phyloP scores from a whole-genome alignment of 2,113 vertebrate species.

The Dasyornis broadbenti region DNA sequence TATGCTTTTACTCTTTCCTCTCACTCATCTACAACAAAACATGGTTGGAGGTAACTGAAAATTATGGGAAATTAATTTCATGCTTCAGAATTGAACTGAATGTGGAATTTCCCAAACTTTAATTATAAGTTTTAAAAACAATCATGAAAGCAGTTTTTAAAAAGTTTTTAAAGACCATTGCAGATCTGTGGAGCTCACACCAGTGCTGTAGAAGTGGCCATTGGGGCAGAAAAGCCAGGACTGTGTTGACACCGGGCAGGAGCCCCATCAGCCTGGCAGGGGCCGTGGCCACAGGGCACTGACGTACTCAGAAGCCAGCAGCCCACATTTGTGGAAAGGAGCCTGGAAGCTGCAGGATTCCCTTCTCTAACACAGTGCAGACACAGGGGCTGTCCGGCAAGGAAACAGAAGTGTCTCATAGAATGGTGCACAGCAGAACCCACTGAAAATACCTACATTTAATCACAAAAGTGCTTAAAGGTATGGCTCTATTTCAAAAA shows the following conservation, averaged over 20 bases:
- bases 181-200: neutral
- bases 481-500: neutral
- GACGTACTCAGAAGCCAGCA: neutral
- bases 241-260: neutral
- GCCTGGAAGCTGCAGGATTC: neutral
- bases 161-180: neutral
- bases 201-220: neutral
- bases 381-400: fast-evolving
- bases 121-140: neutral
- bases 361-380: neutral
- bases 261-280: neutral
- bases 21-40: neutral
- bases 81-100: neutral
- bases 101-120: neutral
- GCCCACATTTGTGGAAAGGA: neutral
- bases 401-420: neutral
- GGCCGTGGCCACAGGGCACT: fast-evolving
- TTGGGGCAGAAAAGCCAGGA: neutral
- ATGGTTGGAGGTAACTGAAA: neutral
- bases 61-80: neutral
- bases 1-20: neutral
- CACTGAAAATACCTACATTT: neutral
- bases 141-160: neutral
- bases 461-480: neutral
- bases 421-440: neutral